Conservation (phyloP, 2,113 vertebrate species). For the Tyto alba region DNA sequence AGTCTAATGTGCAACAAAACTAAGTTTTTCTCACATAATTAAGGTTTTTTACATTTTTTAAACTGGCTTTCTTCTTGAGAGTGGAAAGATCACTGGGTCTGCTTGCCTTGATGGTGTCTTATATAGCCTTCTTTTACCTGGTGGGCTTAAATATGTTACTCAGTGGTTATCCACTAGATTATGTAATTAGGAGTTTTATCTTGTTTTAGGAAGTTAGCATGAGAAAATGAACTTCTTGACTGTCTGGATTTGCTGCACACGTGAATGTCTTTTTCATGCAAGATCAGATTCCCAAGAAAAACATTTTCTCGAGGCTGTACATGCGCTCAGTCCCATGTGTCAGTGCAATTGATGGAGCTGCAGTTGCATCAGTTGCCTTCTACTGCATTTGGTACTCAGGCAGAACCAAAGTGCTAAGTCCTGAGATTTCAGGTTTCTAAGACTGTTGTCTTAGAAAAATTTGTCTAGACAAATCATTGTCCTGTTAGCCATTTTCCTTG, state of each 20-base stretch:
- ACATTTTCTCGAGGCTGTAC: background rate
- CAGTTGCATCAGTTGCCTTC: background rate
- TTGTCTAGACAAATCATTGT: background rate
- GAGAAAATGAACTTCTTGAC: background rate
- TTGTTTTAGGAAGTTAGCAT: background rate
- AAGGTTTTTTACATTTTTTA: background rate
- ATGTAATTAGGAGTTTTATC: background rate
- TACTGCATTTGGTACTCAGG: background rate
- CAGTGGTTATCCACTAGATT: background rate
- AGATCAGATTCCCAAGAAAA: background rate
- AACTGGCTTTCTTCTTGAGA: background rate
- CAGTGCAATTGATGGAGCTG: background rate
- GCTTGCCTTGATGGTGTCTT: background rate
- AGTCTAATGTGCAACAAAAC: background rate
- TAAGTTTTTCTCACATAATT: background rate
- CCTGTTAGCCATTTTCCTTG: background rate
- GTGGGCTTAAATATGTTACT: background rate
- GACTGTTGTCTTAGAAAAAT: background rate
- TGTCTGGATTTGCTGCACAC: background rate
- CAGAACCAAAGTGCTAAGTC: background rate
- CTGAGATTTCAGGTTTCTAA: background rate
- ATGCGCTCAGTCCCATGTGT: background rate
- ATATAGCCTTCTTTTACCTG: background rate
- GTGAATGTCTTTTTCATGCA: background rate
- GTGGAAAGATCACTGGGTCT: background rate